Conservation (phyloP, 1,140 invertebrate genomes). For the Apis dorsata region DNA sequence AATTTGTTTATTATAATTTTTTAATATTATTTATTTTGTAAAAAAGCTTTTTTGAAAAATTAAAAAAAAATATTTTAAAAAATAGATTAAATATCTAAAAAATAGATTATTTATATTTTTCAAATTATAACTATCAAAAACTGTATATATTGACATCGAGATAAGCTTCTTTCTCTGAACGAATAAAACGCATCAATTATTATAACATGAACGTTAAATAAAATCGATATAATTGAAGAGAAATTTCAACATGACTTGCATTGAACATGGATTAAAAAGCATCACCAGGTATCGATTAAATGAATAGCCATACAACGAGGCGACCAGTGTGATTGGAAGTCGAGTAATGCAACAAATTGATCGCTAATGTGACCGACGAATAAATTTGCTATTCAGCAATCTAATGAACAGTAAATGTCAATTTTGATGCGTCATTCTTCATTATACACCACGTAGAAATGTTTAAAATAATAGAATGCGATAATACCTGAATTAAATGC, state of each 20-base stretch:
- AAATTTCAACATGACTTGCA: neutral
- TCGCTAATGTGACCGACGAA: conserved; percentile 10
- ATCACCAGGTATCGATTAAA: neutral
- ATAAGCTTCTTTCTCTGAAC: neutral
- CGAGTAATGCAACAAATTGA: conserved; percentile 17
- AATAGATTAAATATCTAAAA: too few species aligned
- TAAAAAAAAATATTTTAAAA: too few species aligned
- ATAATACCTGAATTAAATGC: conserved; percentile 22
- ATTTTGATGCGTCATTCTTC: neutral
- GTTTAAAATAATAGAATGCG: conserved; percentile 54
- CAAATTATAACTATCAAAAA: too few species aligned
- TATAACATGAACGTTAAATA: neutral
- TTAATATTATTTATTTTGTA: too few species aligned
- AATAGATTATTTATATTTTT: too few species aligned
- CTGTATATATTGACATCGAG: neutral
- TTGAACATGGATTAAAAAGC: conserved; percentile 3
- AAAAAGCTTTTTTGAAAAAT: too few species aligned
- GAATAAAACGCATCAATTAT: too few species aligned
- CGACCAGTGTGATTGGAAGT: neutral
- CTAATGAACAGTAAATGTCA: conserved; percentile 9
- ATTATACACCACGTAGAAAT: neutral
- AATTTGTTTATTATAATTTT: too few species aligned
- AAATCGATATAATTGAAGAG: neutral
- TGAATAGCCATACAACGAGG: neutral
- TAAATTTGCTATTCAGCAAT: conserved; percentile 20